Base-by-base conservation (phyloP, 2,797 vertebrate species). In the Steatocranus sp. region DNA sequence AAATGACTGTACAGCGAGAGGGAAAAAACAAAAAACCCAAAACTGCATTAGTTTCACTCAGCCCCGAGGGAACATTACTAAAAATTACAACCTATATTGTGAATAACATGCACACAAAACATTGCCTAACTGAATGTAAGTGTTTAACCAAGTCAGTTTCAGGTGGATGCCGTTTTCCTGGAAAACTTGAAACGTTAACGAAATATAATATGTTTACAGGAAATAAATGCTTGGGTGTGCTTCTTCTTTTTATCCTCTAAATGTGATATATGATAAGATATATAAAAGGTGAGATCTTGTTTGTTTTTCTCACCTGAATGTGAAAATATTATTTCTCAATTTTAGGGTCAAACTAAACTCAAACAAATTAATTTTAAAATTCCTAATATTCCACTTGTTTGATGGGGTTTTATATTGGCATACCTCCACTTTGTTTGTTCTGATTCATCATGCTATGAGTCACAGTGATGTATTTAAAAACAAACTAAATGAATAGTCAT, bases 401-500 rank as follows among this genome's bases (percentile, higher is more conserved):
- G 58, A n/a, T 7, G 14, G 1, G 23, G 17, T 32, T 81, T 49
- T 51, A 4, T 17, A 8, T 36, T 5, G 54, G 23, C 80, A 84
- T 54, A 61, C 51, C 25, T 80, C 74, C 78, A 54, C 81, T 56
- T 48, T 53, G 49, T 75, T 66, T 48, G 86, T 80, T 86, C 41
- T 66, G 82, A 88, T 77, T 84, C 82, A 83, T 68, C 81, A 74
- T 68, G n/a, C 8, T 79, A 58, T 90, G 86, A 90, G 75, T 91
- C 87, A 90, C 56, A 8, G 38, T 15, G 51, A 86, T 80, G 49
- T 81, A 82, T 79, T 80, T 83, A 82, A 51, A 54, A 83, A 34
- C 23, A 36, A 36, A 12, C 54, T 46, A 63, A 48, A 78, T 14
- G 10, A 63, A 63, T 14, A 8, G n/a, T 61, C 50, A 63, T 81